phyloP scores from a whole-genome alignment of 2,888 invertebrate genomes.

The Exocentrus adspersus region DNA sequence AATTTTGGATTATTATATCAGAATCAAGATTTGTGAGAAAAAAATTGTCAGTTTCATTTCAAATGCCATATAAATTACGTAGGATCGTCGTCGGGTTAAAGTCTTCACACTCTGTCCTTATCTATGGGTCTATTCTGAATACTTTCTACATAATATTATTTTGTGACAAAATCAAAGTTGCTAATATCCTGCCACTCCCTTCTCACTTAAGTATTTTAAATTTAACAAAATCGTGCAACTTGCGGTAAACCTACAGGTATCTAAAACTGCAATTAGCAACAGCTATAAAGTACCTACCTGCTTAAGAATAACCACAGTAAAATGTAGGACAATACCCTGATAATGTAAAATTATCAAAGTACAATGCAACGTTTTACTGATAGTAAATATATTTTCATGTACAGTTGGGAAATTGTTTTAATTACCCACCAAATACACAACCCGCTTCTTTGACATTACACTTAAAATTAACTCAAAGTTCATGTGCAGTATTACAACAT shows the following conservation, averaged over 20 bases:
- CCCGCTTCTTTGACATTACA: slow-evolving; percentile 6
- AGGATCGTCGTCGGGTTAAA: too few relatives aligned
- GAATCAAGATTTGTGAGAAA: too few relatives aligned
- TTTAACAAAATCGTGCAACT: neutral
- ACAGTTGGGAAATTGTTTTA: slow-evolving; percentile 7
- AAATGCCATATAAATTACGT: too few relatives aligned
- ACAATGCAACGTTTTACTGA: slow-evolving; percentile 13
- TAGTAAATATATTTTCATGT: slow-evolving; percentile 14
- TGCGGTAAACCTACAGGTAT: too few relatives aligned
- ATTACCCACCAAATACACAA: slow-evolving; percentile 3
- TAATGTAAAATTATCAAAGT: slow-evolving; percentile 16
- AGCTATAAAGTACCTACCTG: neutral
- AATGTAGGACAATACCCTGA: slow-evolving; percentile 26
- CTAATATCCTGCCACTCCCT: neutral
- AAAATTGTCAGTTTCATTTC: too few relatives aligned
- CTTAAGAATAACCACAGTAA: neutral
- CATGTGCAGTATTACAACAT: neutral
- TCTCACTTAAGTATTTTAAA: neutral
- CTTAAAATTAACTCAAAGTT: slow-evolving; percentile 6
- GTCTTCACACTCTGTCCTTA: too few relatives aligned
- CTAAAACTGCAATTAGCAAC: neutral
- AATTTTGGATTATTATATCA: too few relatives aligned
- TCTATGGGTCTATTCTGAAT: too few relatives aligned
- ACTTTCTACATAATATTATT: too few relatives aligned
- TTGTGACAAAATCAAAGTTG: too few relatives aligned